Evolutionary conservation across 2,113 vertebrate genomes (phyloP).

Genomic region (Nyctereutes procyonoides): DNA sequence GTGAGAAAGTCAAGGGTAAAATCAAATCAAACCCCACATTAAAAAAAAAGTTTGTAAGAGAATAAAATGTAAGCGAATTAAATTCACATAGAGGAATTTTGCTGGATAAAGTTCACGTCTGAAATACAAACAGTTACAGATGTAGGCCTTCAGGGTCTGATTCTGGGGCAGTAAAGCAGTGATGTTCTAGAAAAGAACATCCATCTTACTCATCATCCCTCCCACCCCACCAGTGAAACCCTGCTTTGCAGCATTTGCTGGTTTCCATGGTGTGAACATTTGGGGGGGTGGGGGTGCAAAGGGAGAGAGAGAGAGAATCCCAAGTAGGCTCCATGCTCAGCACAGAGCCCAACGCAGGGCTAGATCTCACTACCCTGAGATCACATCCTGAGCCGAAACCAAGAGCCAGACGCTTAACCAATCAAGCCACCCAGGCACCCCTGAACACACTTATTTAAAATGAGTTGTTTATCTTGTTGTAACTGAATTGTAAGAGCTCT

Average conservation of each 20-base stretch:
- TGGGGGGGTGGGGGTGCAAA: neutral
- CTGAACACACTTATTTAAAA: neutral
- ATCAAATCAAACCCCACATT: neutral
- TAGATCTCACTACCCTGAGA: neutral
- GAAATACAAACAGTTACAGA: neutral
- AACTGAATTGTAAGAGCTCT: neutral
- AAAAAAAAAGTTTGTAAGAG: neutral
- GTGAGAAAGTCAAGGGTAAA: neutral
- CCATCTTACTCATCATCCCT: neutral
- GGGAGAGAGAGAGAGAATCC: neutral
- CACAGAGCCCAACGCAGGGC: neutral
- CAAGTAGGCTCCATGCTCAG: neutral
- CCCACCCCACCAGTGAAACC: neutral
- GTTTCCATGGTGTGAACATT: neutral
- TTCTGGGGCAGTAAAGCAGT: neutral
- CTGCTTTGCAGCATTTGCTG: neutral
- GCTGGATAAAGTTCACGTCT: conserved; percentile 27
- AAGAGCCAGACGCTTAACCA: neutral
- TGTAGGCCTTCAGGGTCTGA: neutral
- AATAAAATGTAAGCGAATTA: conserved; percentile 18
- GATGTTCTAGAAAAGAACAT: neutral
- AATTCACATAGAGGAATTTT: neutral
- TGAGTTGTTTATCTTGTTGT: neutral
- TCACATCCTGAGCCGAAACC: neutral
- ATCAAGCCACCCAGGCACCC: neutral